Base-by-base conservation (phyloP, 2,113 vertebrate species). In the Craseonycteris thonglongyai region DNA sequence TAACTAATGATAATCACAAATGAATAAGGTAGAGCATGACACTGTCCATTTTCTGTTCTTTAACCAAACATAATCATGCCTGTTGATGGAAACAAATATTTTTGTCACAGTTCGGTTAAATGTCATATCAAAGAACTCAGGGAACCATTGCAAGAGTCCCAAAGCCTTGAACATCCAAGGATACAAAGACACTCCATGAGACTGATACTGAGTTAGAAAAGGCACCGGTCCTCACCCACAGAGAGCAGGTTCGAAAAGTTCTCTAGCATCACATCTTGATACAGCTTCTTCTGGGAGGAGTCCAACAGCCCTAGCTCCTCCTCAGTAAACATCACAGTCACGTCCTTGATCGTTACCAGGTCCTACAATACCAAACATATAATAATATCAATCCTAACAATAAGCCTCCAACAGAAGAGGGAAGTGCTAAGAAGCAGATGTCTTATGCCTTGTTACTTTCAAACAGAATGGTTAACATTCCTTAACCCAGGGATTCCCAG, bases 201-300 rank as follows among this genome's bases (percentile, higher is more conserved):
- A 21, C 28, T 74, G 35, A 74, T 45, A 58, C n/a, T 56, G 68
- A 84, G 40, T n/a, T n/a, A n/a, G n/a, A n/a, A n/a, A 51, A 18
- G 6, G 47, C 12, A 0, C 47, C 13, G 5, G 63, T 83, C n/a
- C 92, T 92, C 58, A 96, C 84, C 92, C 63, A 92, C 45, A 4
- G 75, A 95, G 4, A 88, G n/a, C 28, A 95, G 69, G 58, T 88
- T 95, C 85, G 71, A 8, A 22, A 92, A 95, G 94, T 94, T 96
- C 78, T 96, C 92, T 22, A 91, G 56, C 92, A 89, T 94, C 88
- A 89, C 88, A 0, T 78, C 95, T 61, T 5, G 71, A 71, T 96
- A 94, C 35, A 96, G 54, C 82, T 40, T 33, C 68, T 63, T 96
- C 61, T 96, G 88, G 66, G 69, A 1, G 2, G 26, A 4, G 19